A percentile compares a stretch with the other conserved stretches of the same genome.
These are phyloP conservation scores for Brachyptera risi DNA, from an alignment of 2,888 invertebrate genomes.

Conservation along the genomic window DNA sequence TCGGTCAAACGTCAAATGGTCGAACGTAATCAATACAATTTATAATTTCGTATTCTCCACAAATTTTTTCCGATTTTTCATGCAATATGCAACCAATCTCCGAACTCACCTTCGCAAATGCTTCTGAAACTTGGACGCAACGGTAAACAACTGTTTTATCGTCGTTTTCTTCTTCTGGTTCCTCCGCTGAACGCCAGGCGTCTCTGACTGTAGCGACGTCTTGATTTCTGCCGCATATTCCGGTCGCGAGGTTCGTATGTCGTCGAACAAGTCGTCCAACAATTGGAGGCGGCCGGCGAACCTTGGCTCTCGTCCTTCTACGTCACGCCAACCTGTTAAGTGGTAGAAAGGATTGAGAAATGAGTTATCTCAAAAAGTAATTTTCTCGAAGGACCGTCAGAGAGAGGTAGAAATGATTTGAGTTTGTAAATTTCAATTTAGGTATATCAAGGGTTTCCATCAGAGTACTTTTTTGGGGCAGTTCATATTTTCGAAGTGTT, in stretches of 20 bases:
- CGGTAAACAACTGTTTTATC: slow-evolving; percentile 91
- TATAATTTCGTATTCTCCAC: too few relatives aligned
- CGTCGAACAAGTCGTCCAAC: slow-evolving; percentile 68
- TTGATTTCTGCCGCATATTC: slow-evolving; percentile 59
- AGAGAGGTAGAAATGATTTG: too few relatives aligned
- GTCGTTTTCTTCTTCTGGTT: slow-evolving; percentile 77
- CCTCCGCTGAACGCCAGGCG: slow-evolving; percentile 55
- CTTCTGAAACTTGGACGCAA: slow-evolving; percentile 95
- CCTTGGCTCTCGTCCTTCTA: slow-evolving; percentile 64
- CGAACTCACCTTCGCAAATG: slow-evolving; percentile 70
- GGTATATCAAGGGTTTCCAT: too few relatives aligned
- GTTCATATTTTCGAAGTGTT: too few relatives aligned
- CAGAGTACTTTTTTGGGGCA: too few relatives aligned
- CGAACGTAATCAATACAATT: too few relatives aligned
- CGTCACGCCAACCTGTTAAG: slow-evolving; percentile 71
- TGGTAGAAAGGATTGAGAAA: background rate
- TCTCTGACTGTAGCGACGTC: slow-evolving; percentile 33
- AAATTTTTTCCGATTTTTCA: too few relatives aligned
- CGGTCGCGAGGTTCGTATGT: slow-evolving; percentile 59
- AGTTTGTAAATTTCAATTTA: too few relatives aligned
- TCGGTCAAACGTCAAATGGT: slow-evolving; percentile 9
- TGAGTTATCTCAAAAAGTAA: too few relatives aligned
- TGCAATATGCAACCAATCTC: too few relatives aligned
- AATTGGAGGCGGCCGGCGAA: slow-evolving; percentile 67
- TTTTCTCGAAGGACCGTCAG: too few relatives aligned